Conservation (phyloP, 2,113 vertebrate species). For the Isichthys henryi region DNA sequence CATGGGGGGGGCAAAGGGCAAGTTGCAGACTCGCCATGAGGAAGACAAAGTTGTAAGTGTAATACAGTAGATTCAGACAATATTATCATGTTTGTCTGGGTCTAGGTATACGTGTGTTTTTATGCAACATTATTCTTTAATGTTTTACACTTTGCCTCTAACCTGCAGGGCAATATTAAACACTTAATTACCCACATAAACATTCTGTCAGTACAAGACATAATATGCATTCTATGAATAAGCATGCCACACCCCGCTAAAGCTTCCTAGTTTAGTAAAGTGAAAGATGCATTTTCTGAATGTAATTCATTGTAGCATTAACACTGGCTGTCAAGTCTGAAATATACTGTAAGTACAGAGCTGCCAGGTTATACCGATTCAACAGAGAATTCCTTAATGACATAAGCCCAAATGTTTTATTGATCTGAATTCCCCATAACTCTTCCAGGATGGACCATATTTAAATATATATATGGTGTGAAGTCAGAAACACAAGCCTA, state of each 20-base stretch:
- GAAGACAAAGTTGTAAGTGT: background rate
- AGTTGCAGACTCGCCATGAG: background rate
- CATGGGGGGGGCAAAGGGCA: background rate
- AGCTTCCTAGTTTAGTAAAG: constrained; percentile 23
- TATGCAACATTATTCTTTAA: background rate
- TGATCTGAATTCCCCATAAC: background rate
- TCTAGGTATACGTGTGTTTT: background rate
- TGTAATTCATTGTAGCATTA: constrained; percentile 14
- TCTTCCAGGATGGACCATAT: background rate
- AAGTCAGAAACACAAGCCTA: background rate
- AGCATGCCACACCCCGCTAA: background rate
- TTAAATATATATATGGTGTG: background rate
- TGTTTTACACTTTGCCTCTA: constrained; percentile 1
- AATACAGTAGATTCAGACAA: constrained; percentile 1
- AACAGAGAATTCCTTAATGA: background rate
- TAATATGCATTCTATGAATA: background rate
- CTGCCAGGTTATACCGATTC: background rate
- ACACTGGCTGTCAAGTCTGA: constrained; percentile 3
- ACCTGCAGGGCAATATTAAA: constrained; percentile 20
- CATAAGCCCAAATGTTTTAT: background rate
- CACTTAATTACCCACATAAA: background rate
- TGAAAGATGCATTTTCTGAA: constrained; percentile 7
- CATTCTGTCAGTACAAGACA: background rate
- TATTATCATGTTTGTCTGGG: background rate
- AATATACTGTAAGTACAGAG: background rate